Base-by-base conservation (phyloP, 2,888 invertebrate species). In the Tenthredo livida region DNA sequence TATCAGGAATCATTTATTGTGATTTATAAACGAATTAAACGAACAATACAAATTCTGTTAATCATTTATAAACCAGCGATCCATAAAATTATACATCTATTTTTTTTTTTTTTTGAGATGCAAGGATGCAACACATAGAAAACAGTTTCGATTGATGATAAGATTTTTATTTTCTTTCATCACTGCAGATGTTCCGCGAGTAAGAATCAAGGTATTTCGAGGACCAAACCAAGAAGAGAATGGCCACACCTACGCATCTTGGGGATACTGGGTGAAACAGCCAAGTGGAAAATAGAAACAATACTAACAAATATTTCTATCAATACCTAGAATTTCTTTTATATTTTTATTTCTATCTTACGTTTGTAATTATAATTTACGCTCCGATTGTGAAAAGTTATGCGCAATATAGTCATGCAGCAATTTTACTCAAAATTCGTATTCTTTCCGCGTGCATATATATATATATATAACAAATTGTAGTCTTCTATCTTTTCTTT, bases 221-320 rank as follows among this genome's bases (percentile, higher is more conserved):
- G 91, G 92, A n/a, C 90, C 89, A 25, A 90, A 86, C 50, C 87
- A 90, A 73, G 90, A 91, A 86, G 87, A 88, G 84, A 85, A 92
- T 85, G 93, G 92, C 3, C 87, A 90, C 84, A 80, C 85, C 21
- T 93, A 90, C 80, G 89, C 91, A 7, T 90, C 90, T 50, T 93
- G 93, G 93, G 93, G 93, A 85, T 93, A 89, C 86, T 93, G 92
- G 92, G 89, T 93, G 80, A 91, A 90, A 84, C 93, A 92, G 84
- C 93, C 93, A 1, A 88, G 87, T 33, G 54, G 82, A 4, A 70
- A 58, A 70, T 85, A 78, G 47, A 33, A 40, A 61, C 25, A 12
- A 40, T 10, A 37, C 17, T 77, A 17, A 50, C 6, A 50, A 61
- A 21, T 29, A 77, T 80, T 80, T 54, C 77, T 21, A 61, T 61